Percentiles rank a stretch among this genome's conserved stretches.
Conservation (phyloP, 2,888 invertebrate genomes). For the Sthenelais limicola region DNA sequence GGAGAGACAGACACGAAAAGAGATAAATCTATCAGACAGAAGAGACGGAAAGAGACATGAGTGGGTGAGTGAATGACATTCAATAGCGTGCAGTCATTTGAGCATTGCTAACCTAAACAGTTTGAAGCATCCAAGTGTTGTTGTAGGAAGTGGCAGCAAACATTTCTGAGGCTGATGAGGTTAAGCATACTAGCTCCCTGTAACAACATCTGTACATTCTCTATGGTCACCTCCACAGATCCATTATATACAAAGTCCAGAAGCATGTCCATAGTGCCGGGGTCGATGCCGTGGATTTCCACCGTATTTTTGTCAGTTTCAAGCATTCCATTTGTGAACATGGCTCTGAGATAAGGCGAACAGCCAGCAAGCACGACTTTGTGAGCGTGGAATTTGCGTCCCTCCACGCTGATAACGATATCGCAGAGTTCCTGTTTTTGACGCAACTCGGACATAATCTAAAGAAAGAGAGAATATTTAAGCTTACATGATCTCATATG, state of each 20-base stretch:
- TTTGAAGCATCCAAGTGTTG: slow-evolving; percentile 66
- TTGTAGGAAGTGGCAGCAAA: slow-evolving; percentile 68
- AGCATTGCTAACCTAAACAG: slow-evolving; percentile 63
- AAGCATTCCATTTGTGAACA: slow-evolving; percentile 70
- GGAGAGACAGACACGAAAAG: no score
- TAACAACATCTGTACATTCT: slow-evolving; percentile 67
- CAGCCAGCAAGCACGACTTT: slow-evolving; percentile 68
- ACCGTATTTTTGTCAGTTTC: slow-evolving; percentile 64
- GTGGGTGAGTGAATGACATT: no score
- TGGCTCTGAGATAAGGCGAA: slow-evolving; percentile 68
- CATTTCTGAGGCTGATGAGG: slow-evolving; percentile 60
- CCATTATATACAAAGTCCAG: slow-evolving; percentile 70
- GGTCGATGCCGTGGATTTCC: slow-evolving; percentile 67
- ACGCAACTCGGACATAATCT: slow-evolving; percentile 66
- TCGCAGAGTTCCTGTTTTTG: slow-evolving; percentile 64
- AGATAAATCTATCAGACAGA: no score
- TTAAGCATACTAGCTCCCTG: slow-evolving; percentile 68
- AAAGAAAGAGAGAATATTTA: not conserved
- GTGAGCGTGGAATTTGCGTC: slow-evolving; percentile 64
- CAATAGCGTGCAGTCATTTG: no score
- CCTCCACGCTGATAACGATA: slow-evolving; percentile 63
- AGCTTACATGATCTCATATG: not conserved
- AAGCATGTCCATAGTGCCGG: slow-evolving; percentile 63
- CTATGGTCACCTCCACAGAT: slow-evolving; percentile 64
- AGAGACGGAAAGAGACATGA: no score